Conservation (phyloP, 2,888 invertebrate species). For the Gnatocerus cornutus region DNA sequence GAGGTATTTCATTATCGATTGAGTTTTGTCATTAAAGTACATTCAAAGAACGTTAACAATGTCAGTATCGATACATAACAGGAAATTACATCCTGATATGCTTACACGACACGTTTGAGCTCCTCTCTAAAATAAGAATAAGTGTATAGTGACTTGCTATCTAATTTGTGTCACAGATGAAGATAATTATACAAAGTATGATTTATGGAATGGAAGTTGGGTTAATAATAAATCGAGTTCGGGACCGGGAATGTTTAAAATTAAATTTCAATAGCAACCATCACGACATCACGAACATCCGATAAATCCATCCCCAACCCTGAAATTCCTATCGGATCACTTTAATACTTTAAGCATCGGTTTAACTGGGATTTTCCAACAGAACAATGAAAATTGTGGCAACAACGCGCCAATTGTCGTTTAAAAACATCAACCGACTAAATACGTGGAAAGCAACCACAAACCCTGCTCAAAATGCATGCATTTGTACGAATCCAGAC, state of each 20-base stretch:
- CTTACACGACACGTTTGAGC: background rate
- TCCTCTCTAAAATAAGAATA: background rate
- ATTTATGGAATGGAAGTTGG: slow-evolving; percentile 24
- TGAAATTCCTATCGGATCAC: slow-evolving; percentile 35
- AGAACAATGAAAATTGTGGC: slow-evolving; percentile 30
- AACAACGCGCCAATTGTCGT: slow-evolving; percentile 25
- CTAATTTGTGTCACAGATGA: slow-evolving; percentile 24
- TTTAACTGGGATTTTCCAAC: slow-evolving; percentile 24
- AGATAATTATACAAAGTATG: slow-evolving; percentile 33
- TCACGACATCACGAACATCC: slow-evolving; percentile 40
- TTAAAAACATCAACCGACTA: slow-evolving; percentile 9
- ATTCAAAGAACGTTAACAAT: background rate
- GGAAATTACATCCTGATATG: background rate
- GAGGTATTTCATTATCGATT: too few relatives aligned
- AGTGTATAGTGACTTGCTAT: slow-evolving; percentile 1
- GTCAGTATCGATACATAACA: background rate
- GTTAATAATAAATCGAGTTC: slow-evolving; percentile 31
- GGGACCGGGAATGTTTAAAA: slow-evolving; percentile 41
- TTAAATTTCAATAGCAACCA: slow-evolving; percentile 43
- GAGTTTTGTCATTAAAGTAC: too few relatives aligned
- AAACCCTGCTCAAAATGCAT: background rate
- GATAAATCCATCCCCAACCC: slow-evolving; percentile 36
- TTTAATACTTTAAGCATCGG: slow-evolving; percentile 42
- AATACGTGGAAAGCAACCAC: slow-evolving; percentile 7
- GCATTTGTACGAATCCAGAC: slow-evolving; percentile 35